A percentile compares a stretch with the other conserved stretches of the same genome.
Evolutionary conservation across 1,140 invertebrate species (phyloP).

Genomic region (Sarcophaga peregrina): DNA sequence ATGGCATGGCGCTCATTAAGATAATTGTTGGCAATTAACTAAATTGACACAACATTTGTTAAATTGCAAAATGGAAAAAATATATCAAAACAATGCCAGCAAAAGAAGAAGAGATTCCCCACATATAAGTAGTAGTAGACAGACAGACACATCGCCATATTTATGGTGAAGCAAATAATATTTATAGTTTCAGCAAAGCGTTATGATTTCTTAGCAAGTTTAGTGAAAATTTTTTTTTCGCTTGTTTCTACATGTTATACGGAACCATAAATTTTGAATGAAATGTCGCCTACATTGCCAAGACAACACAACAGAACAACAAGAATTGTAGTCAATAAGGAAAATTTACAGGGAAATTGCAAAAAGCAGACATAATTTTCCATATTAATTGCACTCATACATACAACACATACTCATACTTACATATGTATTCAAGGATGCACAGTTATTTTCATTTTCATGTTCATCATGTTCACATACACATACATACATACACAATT

Average conservation of each 20-base stretch:
- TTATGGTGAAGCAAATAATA: neutral
- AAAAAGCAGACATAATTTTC: neutral
- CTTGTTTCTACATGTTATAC: no score
- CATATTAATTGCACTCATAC: neutral
- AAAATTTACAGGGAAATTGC: neutral
- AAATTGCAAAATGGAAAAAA: neutral
- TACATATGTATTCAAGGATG: no score
- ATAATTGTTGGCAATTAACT: constrained; percentile 46
- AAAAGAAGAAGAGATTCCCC: no score
- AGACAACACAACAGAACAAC: neutral
- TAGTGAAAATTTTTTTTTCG: no score
- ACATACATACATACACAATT: neutral
- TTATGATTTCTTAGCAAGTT: constrained; percentile 9
- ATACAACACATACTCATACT: neutral
- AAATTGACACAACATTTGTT: constrained; percentile 45
- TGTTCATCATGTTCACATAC: no score
- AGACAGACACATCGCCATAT: neutral
- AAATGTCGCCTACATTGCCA: neutral
- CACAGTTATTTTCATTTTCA: no score
- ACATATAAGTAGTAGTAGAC: neutral
- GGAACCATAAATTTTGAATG: neutral
- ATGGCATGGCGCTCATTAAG: constrained; percentile 43
- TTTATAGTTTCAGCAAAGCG: neutral
- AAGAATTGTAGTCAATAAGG: neutral
- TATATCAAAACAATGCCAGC: neutral